phyloP scores from a whole-genome alignment of 2,113 vertebrate genomes.

The Protobothrops flavoviridis region DNA sequence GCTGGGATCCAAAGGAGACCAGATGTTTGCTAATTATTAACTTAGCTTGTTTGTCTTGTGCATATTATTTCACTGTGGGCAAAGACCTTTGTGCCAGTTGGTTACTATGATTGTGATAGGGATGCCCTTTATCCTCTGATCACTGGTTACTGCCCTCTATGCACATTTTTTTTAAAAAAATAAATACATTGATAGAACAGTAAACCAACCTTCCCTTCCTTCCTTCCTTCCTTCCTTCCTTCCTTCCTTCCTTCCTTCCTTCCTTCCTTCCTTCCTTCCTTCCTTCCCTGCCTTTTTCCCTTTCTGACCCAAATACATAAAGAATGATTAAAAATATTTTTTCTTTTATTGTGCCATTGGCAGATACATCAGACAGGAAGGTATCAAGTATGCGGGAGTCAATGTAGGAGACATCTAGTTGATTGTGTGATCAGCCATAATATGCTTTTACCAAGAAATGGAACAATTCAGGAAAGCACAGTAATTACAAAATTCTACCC shows the following conservation, averaged over 20 bases:
- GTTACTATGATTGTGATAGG: not conserved
- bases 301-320: not conserved
- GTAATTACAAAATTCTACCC: not conserved
- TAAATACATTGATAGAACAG: not conserved
- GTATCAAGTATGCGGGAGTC: not conserved
- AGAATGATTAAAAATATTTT: not conserved
- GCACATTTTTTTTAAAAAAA: not conserved
- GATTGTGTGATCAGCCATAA: not conserved
- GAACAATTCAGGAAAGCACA: not conserved
- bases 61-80: not conserved
- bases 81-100: not conserved
- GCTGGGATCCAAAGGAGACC: not conserved
- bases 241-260: too few species aligned
- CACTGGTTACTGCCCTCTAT: not conserved
- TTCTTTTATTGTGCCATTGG: not conserved
- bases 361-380: not conserved
- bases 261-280: not conserved
- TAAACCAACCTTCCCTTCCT: not conserved
- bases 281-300: not conserved
- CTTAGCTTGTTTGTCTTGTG: not conserved
- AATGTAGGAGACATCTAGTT: not conserved
- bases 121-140: not conserved
- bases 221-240: too few species aligned
- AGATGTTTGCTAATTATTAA: not conserved
- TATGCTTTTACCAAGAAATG: not conserved